Base-by-base conservation (phyloP, 1,140 invertebrate genomes). In the Cyclina sinensis region DNA sequence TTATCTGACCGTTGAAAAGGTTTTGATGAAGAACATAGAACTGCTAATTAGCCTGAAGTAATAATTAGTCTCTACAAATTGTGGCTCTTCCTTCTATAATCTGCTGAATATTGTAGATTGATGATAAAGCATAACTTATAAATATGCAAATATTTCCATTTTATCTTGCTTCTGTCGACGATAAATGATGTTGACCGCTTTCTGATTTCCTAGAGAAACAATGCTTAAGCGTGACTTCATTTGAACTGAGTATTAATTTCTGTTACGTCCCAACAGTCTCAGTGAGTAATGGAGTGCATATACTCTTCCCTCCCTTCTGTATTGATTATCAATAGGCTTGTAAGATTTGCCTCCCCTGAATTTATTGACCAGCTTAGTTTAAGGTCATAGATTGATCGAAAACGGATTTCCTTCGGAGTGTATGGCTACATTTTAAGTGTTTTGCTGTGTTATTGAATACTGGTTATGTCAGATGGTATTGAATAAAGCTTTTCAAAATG, bases 351-450 rank as follows among this genome's bases (percentile, higher is more conserved):
- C 24, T 83, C 81, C 81, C 81, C 35, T 83, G n/a, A 70, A 48
- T 16, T 68, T 83, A 83, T 83, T 83, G 81, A 83, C 62, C 24
- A 48, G 14, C 18, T 27, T 21, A 27, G 37, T 68, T 59, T 81
- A 27, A 80, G 78, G 81, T 83, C 59, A 83, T 39, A 30, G 39
- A 83, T 83, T 70, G 81, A 83, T 83, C 35, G 43, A 4, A 46
- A 70, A 51, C 27, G 81, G 46, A 68, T 43, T 83, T 83, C 62
- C 57, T 80, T 51, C 21, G 27, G 9, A 51, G 39, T 54, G 32
- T 78, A 30, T 80, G 11, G 59, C 59, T 76, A 30, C 51, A 46
- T 76, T 27, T 43, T 48, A 73, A 76, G 46, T 76, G 73, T 76
- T 76, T 46, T 46, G n/a, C 43, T 48, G n/a, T 30, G 39, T 46